Conservation (phyloP, 2,888 invertebrate genomes). For the Orthosia gracilis region DNA sequence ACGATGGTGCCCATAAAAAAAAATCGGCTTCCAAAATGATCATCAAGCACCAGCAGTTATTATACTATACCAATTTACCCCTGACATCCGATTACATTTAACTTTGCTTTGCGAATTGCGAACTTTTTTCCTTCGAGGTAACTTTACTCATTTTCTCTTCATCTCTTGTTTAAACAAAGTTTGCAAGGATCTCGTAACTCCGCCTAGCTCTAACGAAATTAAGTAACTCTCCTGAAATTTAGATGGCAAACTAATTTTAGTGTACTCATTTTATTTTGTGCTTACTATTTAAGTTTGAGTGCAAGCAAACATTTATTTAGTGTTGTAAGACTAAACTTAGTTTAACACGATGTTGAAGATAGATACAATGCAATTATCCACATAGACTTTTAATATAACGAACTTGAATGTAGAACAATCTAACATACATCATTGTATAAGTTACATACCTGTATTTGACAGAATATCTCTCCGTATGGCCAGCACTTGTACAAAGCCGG, state of each 20-base stretch:
- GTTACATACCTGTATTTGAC: constrained; percentile 96
- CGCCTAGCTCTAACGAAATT: constrained; percentile 83
- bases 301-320: background rate
- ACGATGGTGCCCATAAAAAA: constrained; percentile 36
- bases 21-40: background rate
- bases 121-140: constrained; percentile 81
- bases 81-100: constrained; percentile 82
- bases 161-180: constrained; percentile 86
- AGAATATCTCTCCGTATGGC: constrained; percentile 97
- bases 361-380: background rate
- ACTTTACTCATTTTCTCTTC: constrained; percentile 89
- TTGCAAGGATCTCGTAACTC: constrained; percentile 77
- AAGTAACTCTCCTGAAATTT: constrained; percentile 81
- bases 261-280: constrained; percentile 57
- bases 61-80: constrained; percentile 40
- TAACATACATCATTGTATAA: background rate
- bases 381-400: background rate
- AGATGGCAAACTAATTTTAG: constrained; percentile 79
- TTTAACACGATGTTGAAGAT: background rate
- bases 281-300: constrained; percentile 36
- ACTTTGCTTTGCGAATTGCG: constrained; percentile 79
- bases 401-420: background rate
- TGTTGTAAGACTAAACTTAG: constrained; percentile 6
- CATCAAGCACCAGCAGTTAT: constrained; percentile 29
- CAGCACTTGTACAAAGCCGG: constrained; percentile 97